Percentiles rank a stretch among this genome's conserved stretches.
Evolutionary conservation across 2,113 vertebrate genomes (phyloP).

Genomic region (Nannobrachium achirus): DNA sequence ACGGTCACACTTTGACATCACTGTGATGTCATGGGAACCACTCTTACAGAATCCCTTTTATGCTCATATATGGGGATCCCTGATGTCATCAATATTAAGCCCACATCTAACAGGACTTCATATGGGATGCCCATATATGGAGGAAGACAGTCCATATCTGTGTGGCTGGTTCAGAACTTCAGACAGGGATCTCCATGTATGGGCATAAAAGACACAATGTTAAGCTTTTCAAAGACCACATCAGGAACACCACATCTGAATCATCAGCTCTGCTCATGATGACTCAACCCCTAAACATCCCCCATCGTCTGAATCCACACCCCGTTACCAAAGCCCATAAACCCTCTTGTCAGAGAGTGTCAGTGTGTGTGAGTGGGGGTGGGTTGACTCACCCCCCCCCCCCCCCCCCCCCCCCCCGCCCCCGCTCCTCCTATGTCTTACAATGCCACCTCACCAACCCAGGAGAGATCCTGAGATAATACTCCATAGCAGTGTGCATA

Average conservation of each 20-base stretch:
- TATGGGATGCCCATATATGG: too few species aligned
- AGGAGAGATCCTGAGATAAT: not conserved
- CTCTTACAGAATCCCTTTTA: too few species aligned
- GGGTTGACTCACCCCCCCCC: conserved; percentile 28
- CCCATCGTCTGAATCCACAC: conserved; percentile 13
- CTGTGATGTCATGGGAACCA: too few species aligned
- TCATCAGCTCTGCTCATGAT: conserved; percentile 14
- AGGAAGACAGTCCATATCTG: too few species aligned
- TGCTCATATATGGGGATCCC: too few species aligned
- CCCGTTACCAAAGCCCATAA: conserved; percentile 2
- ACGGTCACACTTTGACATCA: too few species aligned
- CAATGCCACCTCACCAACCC: not conserved
- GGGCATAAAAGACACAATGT: not conserved
- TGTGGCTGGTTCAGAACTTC: too few species aligned
- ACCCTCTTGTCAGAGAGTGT: not conserved
- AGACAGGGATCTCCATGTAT: too few species aligned
- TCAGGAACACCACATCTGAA: conserved; percentile 47
- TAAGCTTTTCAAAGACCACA: not conserved
- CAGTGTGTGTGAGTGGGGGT: too few species aligned
- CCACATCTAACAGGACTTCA: too few species aligned
- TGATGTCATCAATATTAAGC: too few species aligned
- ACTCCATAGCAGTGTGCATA: not conserved
- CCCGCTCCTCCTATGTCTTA: too few species aligned
- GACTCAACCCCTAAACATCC: conserved; percentile 40
- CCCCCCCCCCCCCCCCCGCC: not conserved